Evolutionary conservation across 2,888 invertebrate genomes (phyloP).

Genomic region (Corbicula japonica): DNA sequence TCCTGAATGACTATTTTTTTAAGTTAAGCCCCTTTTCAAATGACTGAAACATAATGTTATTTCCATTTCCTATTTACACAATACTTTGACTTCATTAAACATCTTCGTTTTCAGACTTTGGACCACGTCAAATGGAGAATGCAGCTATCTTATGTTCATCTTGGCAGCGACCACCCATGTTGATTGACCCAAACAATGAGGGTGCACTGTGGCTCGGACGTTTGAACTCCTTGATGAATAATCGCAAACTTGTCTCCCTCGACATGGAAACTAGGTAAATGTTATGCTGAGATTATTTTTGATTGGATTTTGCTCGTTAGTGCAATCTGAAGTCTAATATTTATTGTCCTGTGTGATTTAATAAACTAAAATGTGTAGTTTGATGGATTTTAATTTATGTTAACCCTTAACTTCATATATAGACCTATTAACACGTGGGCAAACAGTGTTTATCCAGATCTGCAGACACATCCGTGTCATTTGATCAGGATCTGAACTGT

Average conservation of each 20-base stretch:
- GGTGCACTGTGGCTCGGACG: slow-evolving; percentile 79
- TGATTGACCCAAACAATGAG: slow-evolving; percentile 85
- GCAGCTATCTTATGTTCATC: slow-evolving; percentile 84
- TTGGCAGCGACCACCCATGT: slow-evolving; percentile 84
- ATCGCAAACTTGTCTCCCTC: slow-evolving; percentile 76
- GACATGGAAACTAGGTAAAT: slow-evolving; percentile 85
- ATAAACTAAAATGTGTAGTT: not conserved
- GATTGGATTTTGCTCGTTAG: not conserved
- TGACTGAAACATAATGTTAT: not conserved
- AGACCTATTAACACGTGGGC: no score
- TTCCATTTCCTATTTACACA: not conserved
- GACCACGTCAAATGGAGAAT: slow-evolving; percentile 84
- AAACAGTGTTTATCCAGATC: no score
- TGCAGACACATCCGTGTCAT: no score
- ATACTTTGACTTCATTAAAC: not conserved
- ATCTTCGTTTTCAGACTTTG: slow-evolving; percentile 78
- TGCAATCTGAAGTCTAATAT: not conserved
- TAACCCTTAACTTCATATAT: no score
- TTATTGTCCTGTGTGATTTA: not conserved
- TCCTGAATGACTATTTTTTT: no score
- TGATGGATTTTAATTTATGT: not conserved
- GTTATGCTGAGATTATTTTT: slow-evolving; percentile 12
- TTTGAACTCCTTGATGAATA: slow-evolving; percentile 76
- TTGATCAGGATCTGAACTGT: no score
- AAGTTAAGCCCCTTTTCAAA: no score